Base-by-base conservation (phyloP, 2,888 invertebrate species). In the Alviniconcha strummeri region DNA sequence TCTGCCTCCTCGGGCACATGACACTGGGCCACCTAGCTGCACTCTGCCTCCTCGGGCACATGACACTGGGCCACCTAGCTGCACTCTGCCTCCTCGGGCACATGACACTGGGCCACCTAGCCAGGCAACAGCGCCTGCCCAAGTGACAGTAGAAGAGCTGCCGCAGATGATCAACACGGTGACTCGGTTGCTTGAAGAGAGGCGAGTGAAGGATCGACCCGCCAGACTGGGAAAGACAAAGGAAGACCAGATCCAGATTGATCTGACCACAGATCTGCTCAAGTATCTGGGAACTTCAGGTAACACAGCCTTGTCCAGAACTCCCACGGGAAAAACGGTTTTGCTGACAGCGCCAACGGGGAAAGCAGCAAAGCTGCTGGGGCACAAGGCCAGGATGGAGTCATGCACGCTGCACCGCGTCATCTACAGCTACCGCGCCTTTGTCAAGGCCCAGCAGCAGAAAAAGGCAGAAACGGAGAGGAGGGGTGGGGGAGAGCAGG, bases 331-430 rank as follows among this genome's bases (percentile, higher is more conserved):
- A 4, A 36, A 60, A 13, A 83, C 79, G 67, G 88, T 91, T 54
- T 85, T 92, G 13, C 85, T 92, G 57, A 90, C 90, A 0, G 92
- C 92, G 4, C 92, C 92, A 5, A 92, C 92, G 36, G 88, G 88
- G 6, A 92, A 92, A 84, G 92, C 92, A 13, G 92, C 92, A 52
- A 91, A 90, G 83, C 84, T 92, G 55, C 87, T 92, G 9, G 91
- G 92, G 7, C 88, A 87, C 80, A 88, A 91, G 80, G 90, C 92
- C 4, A 81, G 84, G 0, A 86, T 88, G 80, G 84, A 87, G 6
- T 89, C 91, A 5, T 91, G 86, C 81, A 92, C 92, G 0, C 86
- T 92, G 9, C 91, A 92, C 84, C 90, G 89, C 77, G 88, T 91
- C 19, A 90, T 90, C 55, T 89, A 84, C 81, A 87, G 85, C 78